Percentiles rank a stretch among this genome's conserved stretches.
phyloP scores from a whole-genome alignment of 2,888 invertebrate genomes.

The Clivina fossor region DNA sequence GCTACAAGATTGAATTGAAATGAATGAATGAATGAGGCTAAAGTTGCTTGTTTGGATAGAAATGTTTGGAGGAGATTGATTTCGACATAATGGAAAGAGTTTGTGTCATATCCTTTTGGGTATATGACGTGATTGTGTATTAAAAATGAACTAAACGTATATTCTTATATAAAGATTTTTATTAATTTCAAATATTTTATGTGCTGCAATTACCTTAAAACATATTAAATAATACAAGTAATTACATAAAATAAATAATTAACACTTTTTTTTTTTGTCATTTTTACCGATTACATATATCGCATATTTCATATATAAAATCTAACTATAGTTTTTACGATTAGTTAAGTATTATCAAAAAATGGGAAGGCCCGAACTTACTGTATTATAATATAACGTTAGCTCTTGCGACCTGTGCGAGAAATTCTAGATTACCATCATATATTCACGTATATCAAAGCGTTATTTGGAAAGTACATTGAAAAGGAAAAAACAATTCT shows the following conservation, averaged over 20 bases:
- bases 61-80: too few species aligned
- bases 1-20: too few species aligned
- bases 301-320: constrained; percentile 24
- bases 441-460: constrained; percentile 5
- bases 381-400: constrained; percentile 1
- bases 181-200: constrained; percentile 11
- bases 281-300: constrained; percentile 21
- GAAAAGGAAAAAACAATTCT: background rate
- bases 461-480: constrained; percentile 4
- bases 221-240: constrained; percentile 27
- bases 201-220: constrained; percentile 25
- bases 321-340: constrained; percentile 17
- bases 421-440: constrained; percentile 5
- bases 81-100: too few species aligned
- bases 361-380: constrained; percentile 6
- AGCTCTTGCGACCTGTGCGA: background rate
- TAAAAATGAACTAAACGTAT: too few species aligned
- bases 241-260: constrained; percentile 30
- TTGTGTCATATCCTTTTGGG: too few species aligned
- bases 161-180: constrained; percentile 23
- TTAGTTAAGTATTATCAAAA: constrained; percentile 15
- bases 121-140: too few species aligned
- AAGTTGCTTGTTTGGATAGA: too few species aligned
- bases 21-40: too few species aligned
- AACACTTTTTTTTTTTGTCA: constrained; percentile 8